Base-by-base conservation (phyloP, 2,888 invertebrate genomes). In the Drosophila yooni region DNA sequence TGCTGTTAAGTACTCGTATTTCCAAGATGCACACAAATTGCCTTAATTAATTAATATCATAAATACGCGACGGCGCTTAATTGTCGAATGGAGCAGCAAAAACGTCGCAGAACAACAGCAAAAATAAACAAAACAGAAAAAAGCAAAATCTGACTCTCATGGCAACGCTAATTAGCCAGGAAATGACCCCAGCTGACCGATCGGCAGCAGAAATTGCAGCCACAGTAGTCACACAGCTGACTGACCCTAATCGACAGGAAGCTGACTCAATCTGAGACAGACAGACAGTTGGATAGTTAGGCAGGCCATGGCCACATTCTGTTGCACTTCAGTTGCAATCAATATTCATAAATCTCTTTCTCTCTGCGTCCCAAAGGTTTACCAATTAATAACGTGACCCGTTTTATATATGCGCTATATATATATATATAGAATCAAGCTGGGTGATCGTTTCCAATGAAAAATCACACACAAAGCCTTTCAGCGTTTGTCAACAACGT, bases 161-260 rank as follows among this genome's bases (percentile, higher is more conserved):
- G 90, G 70, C 75, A 89, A 77, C 67, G 67, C 88, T 89, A 91
- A 92, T 92, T 91, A 91, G 91, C 79, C 91, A 91, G 92, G 91
- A 91, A 91, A 92, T 92, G 92, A 92, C 92, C 92, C 87, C 91
- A 82, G 79, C 84, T 87, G 85, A 86, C 85, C 85, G 90, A 79
- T 75, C 79, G 57, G 50, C 57, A 61, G 54, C 51, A 70, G 52
- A 76, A 71, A 76, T 70, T 70, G 81, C 83, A 79, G 48, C 53
- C 58, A 63, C 54, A 70, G 34, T 57, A 81, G 57, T 54, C 61
- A 61, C 67, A 72, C 81, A 88, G 71, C 89, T 88, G 89, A 90
- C 51, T 88, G 87, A 88, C 87, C 87, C 88, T 88, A 88, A 88
- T 88, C 87, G 87, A 88, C 87, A 88, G 87, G 87, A 88, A 88